These are phyloP conservation scores for Mungos mungo DNA, from an alignment of 2,113 vertebrate species.

Conservation along the genomic window DNA sequence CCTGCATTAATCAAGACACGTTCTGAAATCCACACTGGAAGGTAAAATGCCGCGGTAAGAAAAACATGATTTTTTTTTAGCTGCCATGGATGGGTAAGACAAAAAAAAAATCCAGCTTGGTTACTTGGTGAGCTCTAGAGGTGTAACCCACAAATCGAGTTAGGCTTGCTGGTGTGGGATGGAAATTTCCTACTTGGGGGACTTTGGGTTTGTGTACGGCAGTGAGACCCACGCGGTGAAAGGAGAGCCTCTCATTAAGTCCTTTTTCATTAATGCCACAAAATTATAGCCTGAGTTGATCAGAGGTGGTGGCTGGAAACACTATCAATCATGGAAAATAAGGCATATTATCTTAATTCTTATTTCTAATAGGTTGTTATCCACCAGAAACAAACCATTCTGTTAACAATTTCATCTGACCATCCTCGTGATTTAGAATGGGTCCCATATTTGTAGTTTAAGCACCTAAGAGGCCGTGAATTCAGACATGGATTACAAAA, in stretches of 20 bases:
- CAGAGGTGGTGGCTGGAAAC: background rate
- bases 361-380: conserved; percentile 59
- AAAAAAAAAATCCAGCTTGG: no score
- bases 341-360: conserved; percentile 65
- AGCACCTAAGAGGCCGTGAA: background rate
- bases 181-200: background rate
- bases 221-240: background rate
- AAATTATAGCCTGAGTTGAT: background rate
- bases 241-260: background rate
- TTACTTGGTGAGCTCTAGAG: background rate
- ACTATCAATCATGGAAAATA: conserved; percentile 12
- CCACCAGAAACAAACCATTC: background rate
- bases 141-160: background rate
- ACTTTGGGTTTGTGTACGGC: background rate
- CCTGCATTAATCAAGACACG: conserved; percentile 63
- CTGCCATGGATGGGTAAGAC: no score
- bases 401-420: conserved; percentile 56
- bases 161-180: background rate
- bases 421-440: background rate
- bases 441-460: background rate
- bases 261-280: background rate
- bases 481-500: background rate
- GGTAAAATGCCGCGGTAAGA: conserved; percentile 45
- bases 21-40: conserved; percentile 59
- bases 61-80: background rate